Evolutionary conservation across 2,797 vertebrate species (phyloP).

Genomic region (Chiloscyllium punctatum): DNA sequence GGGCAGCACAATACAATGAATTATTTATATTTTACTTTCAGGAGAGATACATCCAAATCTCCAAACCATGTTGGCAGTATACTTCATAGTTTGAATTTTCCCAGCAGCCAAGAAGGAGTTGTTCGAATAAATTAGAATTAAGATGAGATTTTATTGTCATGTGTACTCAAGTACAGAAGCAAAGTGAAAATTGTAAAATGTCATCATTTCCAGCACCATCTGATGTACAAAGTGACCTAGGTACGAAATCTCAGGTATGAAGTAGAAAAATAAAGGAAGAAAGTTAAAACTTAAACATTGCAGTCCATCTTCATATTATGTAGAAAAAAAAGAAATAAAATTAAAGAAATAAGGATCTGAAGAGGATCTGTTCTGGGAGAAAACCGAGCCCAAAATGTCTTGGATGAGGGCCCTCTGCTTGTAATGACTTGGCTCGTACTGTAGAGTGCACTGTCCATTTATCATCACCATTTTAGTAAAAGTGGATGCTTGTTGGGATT

Average conservation of each 20-base stretch:
- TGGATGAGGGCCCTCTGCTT: neutral
- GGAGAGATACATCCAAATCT: neutral
- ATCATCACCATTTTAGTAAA: neutral
- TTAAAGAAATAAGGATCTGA: neutral
- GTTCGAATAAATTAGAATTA: too few species aligned
- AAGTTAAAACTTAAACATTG: too few species aligned
- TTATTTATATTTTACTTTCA: neutral
- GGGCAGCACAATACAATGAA: neutral
- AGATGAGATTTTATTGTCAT: too few species aligned
- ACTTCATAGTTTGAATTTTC: neutral
- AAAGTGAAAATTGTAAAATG: too few species aligned
- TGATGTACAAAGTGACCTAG: too few species aligned
- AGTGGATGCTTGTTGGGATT: neutral
- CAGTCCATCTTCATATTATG: too few species aligned
- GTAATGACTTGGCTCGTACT: neutral
- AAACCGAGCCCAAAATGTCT: neutral
- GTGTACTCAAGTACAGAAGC: too few species aligned
- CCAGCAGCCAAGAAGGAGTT: neutral
- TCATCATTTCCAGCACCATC: too few species aligned
- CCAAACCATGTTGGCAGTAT: neutral
- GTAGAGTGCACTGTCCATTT: neutral
- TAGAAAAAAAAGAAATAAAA: too few species aligned
- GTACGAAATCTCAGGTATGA: too few species aligned
- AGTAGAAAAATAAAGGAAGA: too few species aligned
- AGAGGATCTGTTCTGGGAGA: neutral